Conservation (phyloP, 2,888 invertebrate genomes). For the Hypsopygia costalis region DNA sequence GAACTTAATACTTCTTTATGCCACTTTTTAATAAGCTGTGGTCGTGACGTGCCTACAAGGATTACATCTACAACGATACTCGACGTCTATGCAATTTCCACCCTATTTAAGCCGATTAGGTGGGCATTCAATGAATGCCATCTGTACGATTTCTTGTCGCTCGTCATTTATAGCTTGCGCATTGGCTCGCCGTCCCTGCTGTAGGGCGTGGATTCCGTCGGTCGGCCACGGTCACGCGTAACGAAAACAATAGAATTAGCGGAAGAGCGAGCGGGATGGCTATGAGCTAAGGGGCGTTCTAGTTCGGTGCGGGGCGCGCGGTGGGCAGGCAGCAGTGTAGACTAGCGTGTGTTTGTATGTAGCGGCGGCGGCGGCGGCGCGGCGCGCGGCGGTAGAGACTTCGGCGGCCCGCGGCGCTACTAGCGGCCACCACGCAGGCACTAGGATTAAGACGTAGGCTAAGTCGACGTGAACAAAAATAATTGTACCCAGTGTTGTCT, state of each 20-base stretch:
- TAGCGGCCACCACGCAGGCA: slow-evolving; percentile 31
- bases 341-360: slow-evolving; percentile 31
- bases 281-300: slow-evolving; percentile 17
- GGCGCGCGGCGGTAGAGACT: slow-evolving; percentile 48
- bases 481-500: slow-evolving; percentile 19
- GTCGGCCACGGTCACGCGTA: no score
- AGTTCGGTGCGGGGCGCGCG: slow-evolving; percentile 14
- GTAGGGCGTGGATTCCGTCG: slow-evolving; percentile 7
- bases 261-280: slow-evolving; percentile 27
- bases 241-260: not conserved
- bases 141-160: no score
- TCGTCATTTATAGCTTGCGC: no score
- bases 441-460: slow-evolving; percentile 26
- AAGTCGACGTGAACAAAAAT: slow-evolving; percentile 28
- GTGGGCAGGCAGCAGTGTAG: slow-evolving; percentile 1
- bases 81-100: no score
- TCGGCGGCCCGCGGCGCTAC: slow-evolving; percentile 62
- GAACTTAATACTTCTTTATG: no score
- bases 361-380: slow-evolving; percentile 59
- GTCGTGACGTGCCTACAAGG: no score
- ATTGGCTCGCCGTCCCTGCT: not conserved
- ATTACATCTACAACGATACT: no score
- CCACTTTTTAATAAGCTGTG: no score
- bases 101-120: no score
- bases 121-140: no score